Base-by-base conservation (phyloP, 2,888 invertebrate genomes). In the Agrotis ipsilon region DNA sequence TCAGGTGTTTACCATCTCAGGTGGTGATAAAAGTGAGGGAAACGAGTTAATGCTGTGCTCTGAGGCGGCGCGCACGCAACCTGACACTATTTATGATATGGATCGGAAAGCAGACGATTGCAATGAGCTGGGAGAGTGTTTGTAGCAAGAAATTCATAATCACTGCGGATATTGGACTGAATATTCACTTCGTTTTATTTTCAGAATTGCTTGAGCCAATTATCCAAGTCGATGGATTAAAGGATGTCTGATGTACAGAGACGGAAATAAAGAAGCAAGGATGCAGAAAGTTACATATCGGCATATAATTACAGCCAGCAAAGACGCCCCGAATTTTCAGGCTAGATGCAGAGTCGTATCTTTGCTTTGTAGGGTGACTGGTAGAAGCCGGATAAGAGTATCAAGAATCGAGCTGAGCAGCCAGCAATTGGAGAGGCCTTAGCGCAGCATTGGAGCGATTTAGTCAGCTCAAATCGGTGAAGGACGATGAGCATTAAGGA, bases 41-140 rank as follows among this genome's bases (percentile, higher is more conserved):
- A 78, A 81, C 62, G 55, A 75, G 63, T 65, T 69, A 66, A 66
- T 68, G 69, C 2, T 46, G 52, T 62, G 80, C 54, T 69, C 58
- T 66, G 61, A 68, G 57, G 48, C 76, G 62, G 58, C 60, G 55
- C 32, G 21, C 65, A 76, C 71, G 81, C 81, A 62, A 75, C 43
- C 55, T 64, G 80, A 77, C 60, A 51, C 80, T 60, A 57, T 51
- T 58, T 65, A 59, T 66, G 70, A 65, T 65, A 80, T 55, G 55
- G 51, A 74, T 75, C 75, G 51, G 61, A 80, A 80, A 65, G 57
- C 32, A 49, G 21, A 32, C 27, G 61, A 67, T 68, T 58, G 43
- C 58, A 54, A 49, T 54, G 58, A 62, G 60, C 24, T 52, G 45
- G 13, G 59, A 74, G 55, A 70, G 39, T 51, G 54, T 46, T 68